phyloP scores from a whole-genome alignment of 2,797 vertebrate species.

The Paratrypauchen microcephalus region DNA sequence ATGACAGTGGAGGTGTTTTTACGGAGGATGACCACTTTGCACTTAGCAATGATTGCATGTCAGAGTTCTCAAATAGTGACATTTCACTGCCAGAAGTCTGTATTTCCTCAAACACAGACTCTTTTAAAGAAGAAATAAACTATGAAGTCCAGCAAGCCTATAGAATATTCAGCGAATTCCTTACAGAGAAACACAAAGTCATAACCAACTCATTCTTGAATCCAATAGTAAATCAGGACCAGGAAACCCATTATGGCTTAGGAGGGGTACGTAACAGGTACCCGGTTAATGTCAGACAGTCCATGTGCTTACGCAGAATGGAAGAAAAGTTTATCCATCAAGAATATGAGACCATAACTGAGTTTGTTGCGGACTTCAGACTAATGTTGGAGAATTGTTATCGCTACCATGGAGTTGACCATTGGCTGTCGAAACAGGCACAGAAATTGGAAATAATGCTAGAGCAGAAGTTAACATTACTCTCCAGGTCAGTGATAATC shows the following conservation, averaged over 20 bases:
- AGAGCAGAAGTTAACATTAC: slow-evolving; percentile 92
- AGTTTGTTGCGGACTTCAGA: slow-evolving; percentile 94
- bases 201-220: slow-evolving; percentile 79
- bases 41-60: slow-evolving; percentile 50
- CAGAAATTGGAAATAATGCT: slow-evolving; percentile 96
- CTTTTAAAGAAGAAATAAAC: slow-evolving; percentile 76
- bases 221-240: slow-evolving; percentile 59
- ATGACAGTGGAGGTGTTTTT: slow-evolving; percentile 29
- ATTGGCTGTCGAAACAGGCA: slow-evolving; percentile 95
- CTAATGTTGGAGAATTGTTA: slow-evolving; percentile 94
- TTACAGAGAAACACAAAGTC: slow-evolving; percentile 89
- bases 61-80: slow-evolving; percentile 60
- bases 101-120: slow-evolving; percentile 62
- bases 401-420: slow-evolving; percentile 89
- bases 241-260: slow-evolving; percentile 54
- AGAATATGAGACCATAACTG: slow-evolving; percentile 87
- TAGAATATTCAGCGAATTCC: slow-evolving; percentile 88
- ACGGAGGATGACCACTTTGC: slow-evolving; percentile 34
- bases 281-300: slow-evolving; percentile 61
- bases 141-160: slow-evolving; percentile 90
- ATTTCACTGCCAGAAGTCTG: slow-evolving; percentile 72
- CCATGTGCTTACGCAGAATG: slow-evolving; percentile 86
- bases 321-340: slow-evolving; percentile 87
- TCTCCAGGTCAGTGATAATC: slow-evolving; percentile 83
- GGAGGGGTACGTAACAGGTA: slow-evolving; percentile 50